Evolutionary conservation across 2,797 vertebrate genomes (phyloP).

Genomic region (Eidolon dupreanum): DNA sequence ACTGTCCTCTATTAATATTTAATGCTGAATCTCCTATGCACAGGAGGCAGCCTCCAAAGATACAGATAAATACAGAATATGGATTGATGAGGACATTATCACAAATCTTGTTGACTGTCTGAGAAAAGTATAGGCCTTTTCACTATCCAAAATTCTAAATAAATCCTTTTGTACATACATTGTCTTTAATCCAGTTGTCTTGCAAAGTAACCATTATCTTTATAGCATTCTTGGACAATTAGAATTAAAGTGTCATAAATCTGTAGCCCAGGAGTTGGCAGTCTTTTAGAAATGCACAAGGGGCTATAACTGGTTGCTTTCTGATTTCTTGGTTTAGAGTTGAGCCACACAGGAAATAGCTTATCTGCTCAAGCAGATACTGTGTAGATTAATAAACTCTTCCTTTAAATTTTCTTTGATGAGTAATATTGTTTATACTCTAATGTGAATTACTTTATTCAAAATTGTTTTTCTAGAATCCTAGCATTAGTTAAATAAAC

Average conservation of each 20-base stretch:
- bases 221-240: slow-evolving; percentile 32
- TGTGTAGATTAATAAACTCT: background rate
- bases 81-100: background rate
- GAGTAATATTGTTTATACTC: background rate
- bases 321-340: slow-evolving; percentile 45
- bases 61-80: background rate
- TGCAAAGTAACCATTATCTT: slow-evolving; percentile 1
- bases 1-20: slow-evolving; percentile 11
- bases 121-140: background rate
- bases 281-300: background rate
- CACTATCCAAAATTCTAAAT: background rate
- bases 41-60: background rate
- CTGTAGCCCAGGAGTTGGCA: background rate
- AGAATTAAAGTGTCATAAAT: background rate
- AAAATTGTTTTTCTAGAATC: slow-evolving; percentile 34
- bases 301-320: background rate
- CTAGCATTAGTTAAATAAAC: background rate
- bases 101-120: background rate
- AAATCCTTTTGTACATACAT: background rate
- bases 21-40: background rate
- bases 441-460: slow-evolving; percentile 31
- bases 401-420: slow-evolving; percentile 18
- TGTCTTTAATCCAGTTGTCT: background rate
- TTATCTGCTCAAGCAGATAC: background rate
- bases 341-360: background rate